Conservation (phyloP, 2,888 invertebrate genomes). For the Drosophila pullipes region DNA sequence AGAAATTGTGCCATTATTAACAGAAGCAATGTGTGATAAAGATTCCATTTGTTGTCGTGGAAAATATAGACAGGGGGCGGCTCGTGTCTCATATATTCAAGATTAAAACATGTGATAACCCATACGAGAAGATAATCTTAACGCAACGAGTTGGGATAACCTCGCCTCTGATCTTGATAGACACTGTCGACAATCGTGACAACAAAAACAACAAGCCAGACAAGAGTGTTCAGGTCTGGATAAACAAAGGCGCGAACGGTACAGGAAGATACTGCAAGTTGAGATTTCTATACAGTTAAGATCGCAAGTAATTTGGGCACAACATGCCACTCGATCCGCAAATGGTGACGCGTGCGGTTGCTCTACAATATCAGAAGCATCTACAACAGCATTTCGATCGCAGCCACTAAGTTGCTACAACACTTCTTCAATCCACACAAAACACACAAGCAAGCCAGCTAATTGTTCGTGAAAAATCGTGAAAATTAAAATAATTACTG, state of each 20-base stretch:
- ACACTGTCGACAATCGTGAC: slow-evolving; percentile 26
- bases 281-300: slow-evolving; percentile 62
- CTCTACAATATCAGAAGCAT: slow-evolving; percentile 34
- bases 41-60: slow-evolving; percentile 25
- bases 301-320: slow-evolving; percentile 52
- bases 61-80: slow-evolving; percentile 19
- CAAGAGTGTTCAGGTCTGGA: slow-evolving; percentile 18
- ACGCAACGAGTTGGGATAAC: slow-evolving; percentile 12
- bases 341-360: slow-evolving; percentile 66
- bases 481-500: slow-evolving; percentile 67
- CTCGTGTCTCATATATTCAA: slow-evolving; percentile 26
- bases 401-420: slow-evolving; percentile 14
- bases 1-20: slow-evolving; percentile 59
- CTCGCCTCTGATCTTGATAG: slow-evolving; percentile 32
- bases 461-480: slow-evolving; percentile 57
- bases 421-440: slow-evolving; percentile 3
- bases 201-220: slow-evolving; percentile 10
- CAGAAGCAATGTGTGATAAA: slow-evolving; percentile 54
- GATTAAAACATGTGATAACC: slow-evolving; percentile 54
- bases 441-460: slow-evolving; percentile 24
- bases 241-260: slow-evolving; percentile 1
- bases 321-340: slow-evolving; percentile 71
- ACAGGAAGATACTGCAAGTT: slow-evolving; percentile 7
- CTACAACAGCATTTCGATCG: slow-evolving; percentile 19
- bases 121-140: slow-evolving; percentile 55